Conservation (phyloP, 1,140 invertebrate genomes). For the Sarcophaga peregrina region DNA sequence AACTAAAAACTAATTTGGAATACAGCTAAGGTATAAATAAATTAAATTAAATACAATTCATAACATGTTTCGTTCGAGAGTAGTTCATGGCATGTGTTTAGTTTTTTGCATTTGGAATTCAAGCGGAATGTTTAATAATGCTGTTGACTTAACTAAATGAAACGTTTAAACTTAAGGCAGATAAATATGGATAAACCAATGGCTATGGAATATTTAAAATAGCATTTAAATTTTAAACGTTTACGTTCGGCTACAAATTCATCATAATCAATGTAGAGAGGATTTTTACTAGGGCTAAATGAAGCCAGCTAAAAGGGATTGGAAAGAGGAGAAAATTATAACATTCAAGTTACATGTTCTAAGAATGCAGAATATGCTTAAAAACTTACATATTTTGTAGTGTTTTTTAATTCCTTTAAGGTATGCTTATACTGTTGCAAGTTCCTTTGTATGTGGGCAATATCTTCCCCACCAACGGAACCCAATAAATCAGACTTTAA, state of each 20-base stretch:
- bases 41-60: slow-evolving; percentile 15
- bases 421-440: slow-evolving; percentile 48
- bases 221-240: slow-evolving; percentile 55
- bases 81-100: no score
- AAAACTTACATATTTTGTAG: slow-evolving; percentile 59
- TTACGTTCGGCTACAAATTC: slow-evolving; percentile 59
- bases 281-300: slow-evolving; percentile 58
- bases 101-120: neutral
- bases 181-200: slow-evolving; percentile 61
- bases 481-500: slow-evolving; percentile 49
- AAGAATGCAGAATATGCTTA: neutral
- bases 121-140: neutral
- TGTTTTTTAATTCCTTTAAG: slow-evolving; percentile 54
- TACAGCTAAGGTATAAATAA: neutral
- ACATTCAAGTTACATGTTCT: no score
- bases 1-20: neutral
- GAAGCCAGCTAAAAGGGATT: slow-evolving; percentile 54
- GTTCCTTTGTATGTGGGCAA: slow-evolving; percentile 49
- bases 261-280: slow-evolving; percentile 59
- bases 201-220: slow-evolving; percentile 60
- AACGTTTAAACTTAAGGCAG: slow-evolving; percentile 58
- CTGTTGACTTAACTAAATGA: slow-evolving; percentile 48
- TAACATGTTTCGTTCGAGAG: neutral
- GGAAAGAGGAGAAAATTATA: neutral
- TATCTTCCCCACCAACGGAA: slow-evolving; percentile 45